Evolutionary conservation across 2,113 vertebrate genomes (phyloP).

Genomic region (Limanda limanda): DNA sequence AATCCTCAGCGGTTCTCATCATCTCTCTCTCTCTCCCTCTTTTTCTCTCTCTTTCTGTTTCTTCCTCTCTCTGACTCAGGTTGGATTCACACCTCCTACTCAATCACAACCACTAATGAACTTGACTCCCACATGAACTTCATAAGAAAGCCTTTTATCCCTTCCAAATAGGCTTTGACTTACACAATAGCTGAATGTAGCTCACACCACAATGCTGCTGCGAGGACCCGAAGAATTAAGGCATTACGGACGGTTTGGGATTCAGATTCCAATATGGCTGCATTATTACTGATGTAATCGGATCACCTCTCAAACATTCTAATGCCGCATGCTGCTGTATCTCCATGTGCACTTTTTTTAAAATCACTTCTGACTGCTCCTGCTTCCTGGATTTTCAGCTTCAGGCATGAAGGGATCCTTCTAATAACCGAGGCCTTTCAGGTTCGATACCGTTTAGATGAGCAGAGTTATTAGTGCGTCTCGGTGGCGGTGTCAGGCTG

Average conservation of each 20-base stretch:
- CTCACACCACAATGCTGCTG: conserved; percentile 36
- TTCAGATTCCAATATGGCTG: conserved; percentile 42
- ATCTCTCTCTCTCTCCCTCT: conserved; percentile 16
- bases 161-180: conserved; percentile 58
- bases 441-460: conserved; percentile 73
- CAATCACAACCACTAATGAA: conserved; percentile 57
- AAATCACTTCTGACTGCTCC: conserved; percentile 65
- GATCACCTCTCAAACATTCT: conserved; percentile 33
- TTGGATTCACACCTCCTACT: conserved; percentile 53
- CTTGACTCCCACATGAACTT: conserved; percentile 55
- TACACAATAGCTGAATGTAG: conserved; percentile 41
- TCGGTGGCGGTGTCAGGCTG: conserved; percentile 50
- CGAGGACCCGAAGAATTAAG: conserved; percentile 9
- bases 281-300: conserved; percentile 39
- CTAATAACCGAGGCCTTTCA: conserved; percentile 58
- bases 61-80: conserved; percentile 21
- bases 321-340: conserved; percentile 20
- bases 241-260: conserved; percentile 34
- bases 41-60: conserved; percentile 9
- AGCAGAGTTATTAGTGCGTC: conserved; percentile 61
- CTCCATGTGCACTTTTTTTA: conserved; percentile 23
- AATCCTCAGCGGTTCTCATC: conserved; percentile 29
- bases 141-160: conserved; percentile 54
- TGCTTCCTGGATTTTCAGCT: conserved; percentile 52
- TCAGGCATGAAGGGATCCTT: conserved; percentile 52